phyloP scores from a whole-genome alignment of 2,888 invertebrate species.

The Pammene aurita region DNA sequence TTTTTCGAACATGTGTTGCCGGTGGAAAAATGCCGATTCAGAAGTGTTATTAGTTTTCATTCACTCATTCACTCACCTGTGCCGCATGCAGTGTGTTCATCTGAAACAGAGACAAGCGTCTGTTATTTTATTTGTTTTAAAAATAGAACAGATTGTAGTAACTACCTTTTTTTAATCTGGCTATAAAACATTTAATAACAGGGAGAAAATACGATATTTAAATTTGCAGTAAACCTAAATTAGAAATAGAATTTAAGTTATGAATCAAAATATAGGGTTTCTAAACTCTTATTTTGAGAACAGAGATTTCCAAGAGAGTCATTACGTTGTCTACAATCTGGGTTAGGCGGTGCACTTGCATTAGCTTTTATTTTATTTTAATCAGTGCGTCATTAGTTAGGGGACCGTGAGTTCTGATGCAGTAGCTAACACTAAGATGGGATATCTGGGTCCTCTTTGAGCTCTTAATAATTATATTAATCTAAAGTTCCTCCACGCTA shows the following conservation, averaged over 20 bases:
- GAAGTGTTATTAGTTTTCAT: slow-evolving; percentile 37
- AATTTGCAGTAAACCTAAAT: slow-evolving; percentile 10
- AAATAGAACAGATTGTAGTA: background rate
- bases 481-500: too few relatives aligned
- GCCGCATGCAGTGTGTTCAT: slow-evolving; percentile 37
- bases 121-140: background rate
- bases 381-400: too few relatives aligned
- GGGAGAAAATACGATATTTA: background rate
- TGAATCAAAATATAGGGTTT: slow-evolving; percentile 27
- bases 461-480: too few relatives aligned
- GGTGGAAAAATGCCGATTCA: slow-evolving; percentile 48
- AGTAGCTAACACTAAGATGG: too few relatives aligned
- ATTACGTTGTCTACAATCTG: background rate
- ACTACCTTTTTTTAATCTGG: background rate
- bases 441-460: too few relatives aligned
- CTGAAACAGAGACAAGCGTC: slow-evolving; percentile 35
- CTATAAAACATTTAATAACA: background rate
- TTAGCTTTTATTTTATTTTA: too few relatives aligned
- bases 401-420: too few relatives aligned
- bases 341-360: background rate
- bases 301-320: slow-evolving; percentile 18
- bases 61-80: slow-evolving; percentile 38
- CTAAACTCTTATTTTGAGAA: slow-evolving; percentile 32
- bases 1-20: slow-evolving; percentile 54
- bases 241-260: slow-evolving; percentile 25